Evolutionary conservation across 2,888 invertebrate species (phyloP), one percentile per base, ranked within the genome.

Genomic region (Tachina lurida): DNA sequence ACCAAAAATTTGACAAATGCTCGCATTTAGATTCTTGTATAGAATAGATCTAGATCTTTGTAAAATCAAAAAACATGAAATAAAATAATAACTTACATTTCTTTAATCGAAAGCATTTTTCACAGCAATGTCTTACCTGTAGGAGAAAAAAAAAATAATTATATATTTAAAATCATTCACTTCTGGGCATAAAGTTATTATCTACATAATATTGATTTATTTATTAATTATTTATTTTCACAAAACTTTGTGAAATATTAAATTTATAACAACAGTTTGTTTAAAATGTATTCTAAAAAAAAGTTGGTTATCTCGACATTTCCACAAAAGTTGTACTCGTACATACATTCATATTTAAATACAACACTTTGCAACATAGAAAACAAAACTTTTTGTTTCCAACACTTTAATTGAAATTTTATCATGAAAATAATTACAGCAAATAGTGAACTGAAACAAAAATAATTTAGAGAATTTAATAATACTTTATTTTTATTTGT

Each of bases 321-420:
- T 49, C 8, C 15, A 49, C 17, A 8, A n/a, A 7, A 49, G n/a
- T n/a, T 49, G n/a, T 49, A 49, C n/a, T 8, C 8, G 1, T 15
- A 0, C 5, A 49, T 1, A 49, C 5, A 49, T 1, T 8, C 17
- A 39, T 60, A n/a, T 39, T 17, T 41, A 15, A 43, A 56, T 70
- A 56, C 15, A 22, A n/a, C 12, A 52, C 5, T 71, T 71, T 63
- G 15, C n/a, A 10, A 60, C 41, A 52, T 17, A n/a, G 10, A 67
- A 65, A 62, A 12, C 3, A 22, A 76, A 65, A 76, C 2, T 45
- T 39, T 56, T 67, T 39, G 3, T 41, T 60, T 45, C 13, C 31
- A 76, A 76, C 2, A 43, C 19, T 58, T 49, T 49, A 81, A 81
- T 75, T 68, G 60, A 75, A 81, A 31, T 75, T 60, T 74, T 75